phyloP scores from a whole-genome alignment of 2,797 vertebrate genomes.

The Oryzias sinensis region DNA sequence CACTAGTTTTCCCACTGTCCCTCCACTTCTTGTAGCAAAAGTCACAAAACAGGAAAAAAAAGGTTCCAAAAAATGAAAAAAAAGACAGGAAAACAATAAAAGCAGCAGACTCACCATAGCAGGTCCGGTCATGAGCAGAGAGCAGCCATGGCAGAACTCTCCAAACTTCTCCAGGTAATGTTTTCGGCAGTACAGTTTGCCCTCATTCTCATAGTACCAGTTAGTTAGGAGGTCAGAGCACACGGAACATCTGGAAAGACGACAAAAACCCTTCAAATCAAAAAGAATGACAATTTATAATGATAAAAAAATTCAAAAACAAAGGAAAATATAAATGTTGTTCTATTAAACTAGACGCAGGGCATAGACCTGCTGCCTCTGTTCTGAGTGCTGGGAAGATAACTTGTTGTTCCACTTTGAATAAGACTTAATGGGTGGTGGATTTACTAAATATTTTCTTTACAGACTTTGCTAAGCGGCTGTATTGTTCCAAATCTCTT shows the following conservation, averaged over 20 bases:
- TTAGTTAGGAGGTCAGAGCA: constrained; percentile 92
- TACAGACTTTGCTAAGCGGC: constrained; percentile 4
- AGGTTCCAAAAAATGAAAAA: too few relatives aligned
- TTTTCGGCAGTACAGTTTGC: constrained; percentile 90
- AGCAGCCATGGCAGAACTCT: constrained; percentile 93
- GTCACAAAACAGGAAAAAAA: too few relatives aligned
- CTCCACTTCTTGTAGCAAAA: too few relatives aligned
- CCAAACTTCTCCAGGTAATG: constrained; percentile 96
- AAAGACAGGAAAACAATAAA: background rate
- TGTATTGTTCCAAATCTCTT: background rate
- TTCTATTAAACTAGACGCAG: background rate
- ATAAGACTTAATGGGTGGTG: constrained; percentile 4
- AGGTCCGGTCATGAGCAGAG: constrained; percentile 94
- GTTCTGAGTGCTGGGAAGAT: background rate
- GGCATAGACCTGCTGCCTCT: background rate
- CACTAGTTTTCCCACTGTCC: too few relatives aligned
- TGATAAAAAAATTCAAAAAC: too few relatives aligned
- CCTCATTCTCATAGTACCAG: constrained; percentile 94
- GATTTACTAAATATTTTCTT: constrained; percentile 7
- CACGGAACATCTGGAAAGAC: constrained; percentile 85
- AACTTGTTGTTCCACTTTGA: background rate
- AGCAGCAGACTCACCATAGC: constrained; percentile 84
- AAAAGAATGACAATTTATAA: background rate
- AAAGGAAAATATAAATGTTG: background rate
- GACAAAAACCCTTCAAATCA: background rate